phyloP scores from a whole-genome alignment of 1,140 invertebrate genomes.

The Lepidurus packardi region DNA sequence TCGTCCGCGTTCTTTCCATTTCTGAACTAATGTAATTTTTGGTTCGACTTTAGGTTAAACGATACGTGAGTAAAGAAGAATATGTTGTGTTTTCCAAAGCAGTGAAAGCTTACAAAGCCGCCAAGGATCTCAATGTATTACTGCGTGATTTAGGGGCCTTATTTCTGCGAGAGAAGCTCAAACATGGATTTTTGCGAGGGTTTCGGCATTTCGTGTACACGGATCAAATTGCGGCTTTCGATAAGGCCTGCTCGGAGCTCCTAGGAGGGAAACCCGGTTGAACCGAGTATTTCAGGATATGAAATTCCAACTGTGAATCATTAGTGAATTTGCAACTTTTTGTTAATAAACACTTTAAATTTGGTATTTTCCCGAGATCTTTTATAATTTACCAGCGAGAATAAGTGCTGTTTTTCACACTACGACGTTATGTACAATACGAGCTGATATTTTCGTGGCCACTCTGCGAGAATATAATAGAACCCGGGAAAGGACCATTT shows the following conservation, averaged over 20 bases:
- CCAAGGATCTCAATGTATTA: not conserved
- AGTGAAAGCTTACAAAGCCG: slow-evolving; percentile 14
- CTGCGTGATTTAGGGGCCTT: not conserved
- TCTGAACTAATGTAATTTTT: not conserved
- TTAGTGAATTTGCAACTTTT: not conserved
- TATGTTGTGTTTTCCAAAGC: not conserved
- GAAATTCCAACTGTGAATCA: not conserved
- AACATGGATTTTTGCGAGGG: slow-evolving; percentile 8
- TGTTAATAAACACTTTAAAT: not conserved
- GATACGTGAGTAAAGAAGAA: slow-evolving; percentile 3
- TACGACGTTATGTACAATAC: not conserved
- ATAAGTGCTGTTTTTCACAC: not conserved
- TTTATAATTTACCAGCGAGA: not conserved
- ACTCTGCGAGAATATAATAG: too few species aligned
- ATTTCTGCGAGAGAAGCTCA: slow-evolving; percentile 11
- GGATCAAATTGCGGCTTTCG: slow-evolving; percentile 24
- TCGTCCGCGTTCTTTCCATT: not conserved
- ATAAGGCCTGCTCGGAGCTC: slow-evolving; percentile 2
- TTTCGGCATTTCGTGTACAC: slow-evolving; percentile 28
- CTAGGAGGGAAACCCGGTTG: not conserved
- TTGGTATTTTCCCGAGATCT: not conserved
- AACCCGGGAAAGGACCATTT: too few species aligned
- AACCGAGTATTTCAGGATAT: not conserved
- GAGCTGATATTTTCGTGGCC: too few species aligned
- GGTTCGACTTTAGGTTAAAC: not conserved